These are phyloP conservation scores for Oithona nana DNA, from an alignment of 2,888 invertebrate genomes.

Conservation along the genomic window DNA sequence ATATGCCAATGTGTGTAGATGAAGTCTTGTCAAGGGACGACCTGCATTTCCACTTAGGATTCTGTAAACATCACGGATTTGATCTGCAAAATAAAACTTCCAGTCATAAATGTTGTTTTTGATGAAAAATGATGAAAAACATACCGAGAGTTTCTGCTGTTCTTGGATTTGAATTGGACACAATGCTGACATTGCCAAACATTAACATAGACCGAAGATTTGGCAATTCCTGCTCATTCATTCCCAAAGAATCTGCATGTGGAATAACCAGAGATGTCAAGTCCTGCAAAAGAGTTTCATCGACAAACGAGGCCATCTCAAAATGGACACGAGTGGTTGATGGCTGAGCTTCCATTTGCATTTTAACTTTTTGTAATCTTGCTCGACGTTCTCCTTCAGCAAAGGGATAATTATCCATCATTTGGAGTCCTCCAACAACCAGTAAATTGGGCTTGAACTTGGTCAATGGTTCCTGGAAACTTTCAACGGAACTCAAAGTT, in stretches of 20 bases:
- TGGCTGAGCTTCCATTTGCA: conserved; percentile 43
- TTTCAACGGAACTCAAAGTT: conserved; percentile 46
- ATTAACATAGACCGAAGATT: conserved; percentile 50
- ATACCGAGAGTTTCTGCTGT: conserved; percentile 45
- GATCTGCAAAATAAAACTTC: conserved; percentile 34
- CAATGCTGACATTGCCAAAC: conserved; percentile 47
- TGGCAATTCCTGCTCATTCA: conserved; percentile 61
- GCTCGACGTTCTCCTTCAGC: conserved; percentile 39
- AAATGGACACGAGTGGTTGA: conserved; percentile 48
- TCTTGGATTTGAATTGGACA: conserved; percentile 57
- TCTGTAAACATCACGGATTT: conserved; percentile 50
- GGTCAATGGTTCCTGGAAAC: conserved; percentile 41
- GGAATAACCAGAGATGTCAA: conserved; percentile 47
- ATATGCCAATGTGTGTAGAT: conserved; percentile 69
- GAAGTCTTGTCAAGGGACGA: conserved; percentile 48
- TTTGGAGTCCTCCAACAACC: conserved; percentile 62
- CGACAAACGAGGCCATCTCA: conserved; percentile 69
- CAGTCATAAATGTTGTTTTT: too few relatives aligned
- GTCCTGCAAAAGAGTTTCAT: conserved; percentile 44
- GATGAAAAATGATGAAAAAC: background rate
- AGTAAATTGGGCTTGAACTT: conserved; percentile 47
- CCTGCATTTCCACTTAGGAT: conserved; percentile 27
- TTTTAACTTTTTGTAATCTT: conserved; percentile 42
- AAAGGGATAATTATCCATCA: conserved; percentile 69
- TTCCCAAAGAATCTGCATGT: conserved; percentile 57